These are phyloP conservation scores for Semnornis frantzii DNA, from an alignment of 2,113 vertebrate species.

Conservation along the genomic window DNA sequence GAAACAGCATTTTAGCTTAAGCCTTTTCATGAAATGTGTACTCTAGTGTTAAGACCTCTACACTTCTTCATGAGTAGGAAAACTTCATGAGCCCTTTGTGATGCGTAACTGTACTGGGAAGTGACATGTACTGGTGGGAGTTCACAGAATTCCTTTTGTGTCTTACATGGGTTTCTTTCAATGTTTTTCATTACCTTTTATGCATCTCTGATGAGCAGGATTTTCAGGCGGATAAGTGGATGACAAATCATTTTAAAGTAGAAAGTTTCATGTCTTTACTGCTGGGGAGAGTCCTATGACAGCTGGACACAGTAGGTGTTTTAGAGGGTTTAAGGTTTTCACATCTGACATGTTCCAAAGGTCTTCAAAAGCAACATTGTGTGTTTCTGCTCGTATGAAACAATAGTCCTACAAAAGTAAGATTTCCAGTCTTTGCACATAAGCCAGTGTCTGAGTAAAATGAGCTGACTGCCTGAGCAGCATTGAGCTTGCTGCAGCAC, in stretches of 20 bases:
- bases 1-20: background rate
- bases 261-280: background rate
- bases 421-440: background rate
- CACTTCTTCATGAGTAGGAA: background rate
- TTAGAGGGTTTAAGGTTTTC: background rate
- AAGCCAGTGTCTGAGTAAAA: background rate
- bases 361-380: background rate
- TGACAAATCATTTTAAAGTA: background rate
- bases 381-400: background rate
- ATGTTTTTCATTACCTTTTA: background rate
- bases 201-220: background rate
- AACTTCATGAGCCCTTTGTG: background rate
- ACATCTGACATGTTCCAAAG: background rate
- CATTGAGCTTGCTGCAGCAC: background rate
- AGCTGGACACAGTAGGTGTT: background rate
- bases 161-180: fast-evolving
- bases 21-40: background rate
- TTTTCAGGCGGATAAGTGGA: background rate
- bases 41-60: background rate
- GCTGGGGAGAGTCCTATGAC: background rate
- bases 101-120: background rate
- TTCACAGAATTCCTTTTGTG: background rate
- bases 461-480: background rate
- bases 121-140: background rate
- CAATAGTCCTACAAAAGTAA: background rate